A percentile compares a stretch with the other conserved stretches of the same genome.
Conservation (phyloP, 2,888 invertebrate species). For the Drosophila acutilabella region DNA sequence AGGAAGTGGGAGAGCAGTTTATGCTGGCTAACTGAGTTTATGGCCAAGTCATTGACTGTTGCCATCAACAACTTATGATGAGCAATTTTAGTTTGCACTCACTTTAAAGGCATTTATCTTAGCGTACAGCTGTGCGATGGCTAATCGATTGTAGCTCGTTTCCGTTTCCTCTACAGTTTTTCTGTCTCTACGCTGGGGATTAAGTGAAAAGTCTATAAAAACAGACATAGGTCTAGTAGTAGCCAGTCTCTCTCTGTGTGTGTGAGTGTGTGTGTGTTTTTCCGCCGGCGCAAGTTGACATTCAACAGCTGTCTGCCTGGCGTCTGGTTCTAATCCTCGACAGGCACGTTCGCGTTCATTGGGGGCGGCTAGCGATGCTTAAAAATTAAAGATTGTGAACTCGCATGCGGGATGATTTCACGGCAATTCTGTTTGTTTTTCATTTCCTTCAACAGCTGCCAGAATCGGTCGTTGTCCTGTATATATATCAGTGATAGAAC, state of each 20-base stretch:
- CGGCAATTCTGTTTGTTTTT: slow-evolving; percentile 69
- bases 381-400: slow-evolving; percentile 52
- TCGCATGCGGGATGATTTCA: slow-evolving; percentile 29
- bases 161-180: background rate
- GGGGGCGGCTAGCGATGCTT: slow-evolving; percentile 58
- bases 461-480: slow-evolving; percentile 56
- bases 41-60: slow-evolving; percentile 16
- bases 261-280: slow-evolving; percentile 45
- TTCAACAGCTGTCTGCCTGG: slow-evolving; percentile 58
- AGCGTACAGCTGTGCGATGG: slow-evolving; percentile 8
- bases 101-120: slow-evolving; percentile 52
- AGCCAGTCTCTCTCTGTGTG: background rate
- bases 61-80: slow-evolving; percentile 12
- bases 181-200: slow-evolving; percentile 36
- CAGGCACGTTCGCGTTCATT: slow-evolving; percentile 67
- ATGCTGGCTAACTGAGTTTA: slow-evolving; percentile 13
- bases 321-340: slow-evolving; percentile 73
- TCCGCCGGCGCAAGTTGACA: slow-evolving; percentile 66
- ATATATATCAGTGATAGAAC: slow-evolving; percentile 37
- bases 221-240: slow-evolving; percentile 13
- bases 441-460: slow-evolving; percentile 77
- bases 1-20: background rate
- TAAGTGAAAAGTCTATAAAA: slow-evolving; percentile 49
- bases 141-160: slow-evolving; percentile 63
- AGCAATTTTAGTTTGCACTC: slow-evolving; percentile 8